phyloP scores from a whole-genome alignment of 2,113 vertebrate species.

The Sinosuthora webbiana region DNA sequence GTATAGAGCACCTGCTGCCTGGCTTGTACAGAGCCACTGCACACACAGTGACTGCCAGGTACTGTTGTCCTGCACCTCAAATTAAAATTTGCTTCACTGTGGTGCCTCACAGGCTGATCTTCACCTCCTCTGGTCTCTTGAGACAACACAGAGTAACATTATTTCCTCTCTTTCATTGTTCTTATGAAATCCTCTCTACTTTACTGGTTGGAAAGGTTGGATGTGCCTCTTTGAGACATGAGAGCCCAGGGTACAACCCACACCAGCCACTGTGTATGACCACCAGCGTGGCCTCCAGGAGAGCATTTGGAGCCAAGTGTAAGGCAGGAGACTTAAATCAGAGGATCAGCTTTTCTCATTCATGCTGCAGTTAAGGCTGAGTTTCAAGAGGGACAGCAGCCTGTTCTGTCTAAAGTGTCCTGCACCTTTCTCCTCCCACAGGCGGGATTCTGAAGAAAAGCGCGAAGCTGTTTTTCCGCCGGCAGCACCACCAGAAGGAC shows the following conservation, averaged over 20 bases:
- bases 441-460: constrained; percentile 89
- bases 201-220: background rate
- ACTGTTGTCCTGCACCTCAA: background rate
- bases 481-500: constrained; percentile 90
- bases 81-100: background rate
- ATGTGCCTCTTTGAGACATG: background rate
- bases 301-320: background rate
- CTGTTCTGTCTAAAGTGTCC: constrained; percentile 12
- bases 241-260: constrained; percentile 26
- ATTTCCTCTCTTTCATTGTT: background rate
- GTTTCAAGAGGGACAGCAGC: background rate
- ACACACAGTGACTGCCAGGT: background rate
- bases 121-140: background rate
- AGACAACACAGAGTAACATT: background rate
- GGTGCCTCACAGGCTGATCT: background rate
- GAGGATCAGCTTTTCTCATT: background rate
- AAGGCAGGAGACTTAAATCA: background rate
- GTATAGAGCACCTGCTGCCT: background rate
- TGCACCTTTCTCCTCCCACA: constrained; percentile 44
- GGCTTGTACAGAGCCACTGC: background rate
- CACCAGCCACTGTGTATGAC: background rate
- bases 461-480: constrained; percentile 91
- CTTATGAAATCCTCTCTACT: background rate
- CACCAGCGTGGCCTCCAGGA: background rate
- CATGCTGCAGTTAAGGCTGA: background rate